Base-by-base conservation (phyloP, 2,888 invertebrate genomes). In the Pogonocherus hispidulus region DNA sequence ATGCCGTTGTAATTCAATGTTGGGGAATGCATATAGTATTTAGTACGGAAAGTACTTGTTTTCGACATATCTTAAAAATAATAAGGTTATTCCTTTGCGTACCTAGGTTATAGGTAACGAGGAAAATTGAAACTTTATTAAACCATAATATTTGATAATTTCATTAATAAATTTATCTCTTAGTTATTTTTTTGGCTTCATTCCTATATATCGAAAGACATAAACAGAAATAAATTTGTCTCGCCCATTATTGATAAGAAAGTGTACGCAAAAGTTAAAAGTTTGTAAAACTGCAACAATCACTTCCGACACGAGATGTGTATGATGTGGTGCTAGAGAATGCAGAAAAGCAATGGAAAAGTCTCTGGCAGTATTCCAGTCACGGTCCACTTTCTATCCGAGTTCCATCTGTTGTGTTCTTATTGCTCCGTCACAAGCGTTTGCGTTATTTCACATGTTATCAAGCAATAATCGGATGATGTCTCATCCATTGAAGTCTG, bases 361-460 rank as follows among this genome's bases (percentile, higher is more conserved):
- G 22, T 22, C 41, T 3, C 41, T 41, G 51, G 51, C 52, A 41
- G 20, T 71, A 73, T 76, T 75, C 74, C 52, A 72, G 75, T 75
- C 77, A 77, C 74, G 75, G 76, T 76, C 71, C 74, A 77, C 76
- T 77, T 77, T 77, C 76, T 76, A 76, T 75, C 72, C 69, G 69
- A 72, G 66, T 69, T 66, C 67, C 73, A 76, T 78, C 75, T 75
- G 75, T 72, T 75, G 73, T 72, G 62, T 68, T 76, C 75, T 75
- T 72, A 73, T 76, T 72, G 75, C 72, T 69, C 70, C 73, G 75
- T 77, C 75, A 73, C 70, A 74, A 75, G 67, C 75, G 69, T 69
- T 76, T 67, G 71, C 70, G 73, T 76, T 76, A 76, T 78, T 78
- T 74, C 74, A 74, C 73, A 71, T 73, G 73, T 78, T 76, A 77